Evolutionary conservation across 2,888 invertebrate species (phyloP).

Genomic region (Rotaria socialis): DNA sequence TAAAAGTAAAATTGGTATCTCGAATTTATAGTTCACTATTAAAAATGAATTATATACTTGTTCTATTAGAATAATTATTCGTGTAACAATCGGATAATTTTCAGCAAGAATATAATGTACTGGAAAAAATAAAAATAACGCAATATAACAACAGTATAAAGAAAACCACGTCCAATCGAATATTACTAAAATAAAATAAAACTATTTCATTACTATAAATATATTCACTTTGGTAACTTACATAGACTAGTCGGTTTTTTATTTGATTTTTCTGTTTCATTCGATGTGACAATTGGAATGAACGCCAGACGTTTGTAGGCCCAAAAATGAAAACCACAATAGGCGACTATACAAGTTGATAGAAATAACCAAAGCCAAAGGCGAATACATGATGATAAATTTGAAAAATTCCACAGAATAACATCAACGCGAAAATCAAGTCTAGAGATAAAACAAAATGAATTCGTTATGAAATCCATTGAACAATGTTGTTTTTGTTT

Average conservation of each 20-base stretch:
- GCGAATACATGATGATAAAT: constrained; percentile 34
- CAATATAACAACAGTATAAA: constrained; percentile 54
- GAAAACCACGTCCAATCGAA: constrained; percentile 53
- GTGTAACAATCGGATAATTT: constrained; percentile 64
- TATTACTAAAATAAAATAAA: neutral
- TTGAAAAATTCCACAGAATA: constrained; percentile 40
- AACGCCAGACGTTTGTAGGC: neutral
- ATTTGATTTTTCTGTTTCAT: neutral
- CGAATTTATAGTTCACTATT: too few relatives aligned
- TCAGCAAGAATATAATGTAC: constrained; percentile 55
- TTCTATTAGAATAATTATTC: constrained; percentile 64
- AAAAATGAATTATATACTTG: constrained; percentile 58
- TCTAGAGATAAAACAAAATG: constrained; percentile 2
- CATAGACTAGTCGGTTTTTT: neutral
- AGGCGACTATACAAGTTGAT: constrained; percentile 31
- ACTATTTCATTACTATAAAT: neutral
- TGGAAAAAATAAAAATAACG: constrained; percentile 58
- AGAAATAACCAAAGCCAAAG: constrained; percentile 41
- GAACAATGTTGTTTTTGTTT: too few relatives aligned
- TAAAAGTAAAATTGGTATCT: too few relatives aligned
- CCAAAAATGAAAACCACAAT: constrained; percentile 40
- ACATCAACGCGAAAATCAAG: constrained; percentile 44
- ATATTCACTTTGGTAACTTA: neutral
- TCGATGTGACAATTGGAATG: neutral
- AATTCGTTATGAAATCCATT: neutral